These are phyloP conservation scores for Noctua comes DNA, from an alignment of 2,888 invertebrate species.

Conservation along the genomic window DNA sequence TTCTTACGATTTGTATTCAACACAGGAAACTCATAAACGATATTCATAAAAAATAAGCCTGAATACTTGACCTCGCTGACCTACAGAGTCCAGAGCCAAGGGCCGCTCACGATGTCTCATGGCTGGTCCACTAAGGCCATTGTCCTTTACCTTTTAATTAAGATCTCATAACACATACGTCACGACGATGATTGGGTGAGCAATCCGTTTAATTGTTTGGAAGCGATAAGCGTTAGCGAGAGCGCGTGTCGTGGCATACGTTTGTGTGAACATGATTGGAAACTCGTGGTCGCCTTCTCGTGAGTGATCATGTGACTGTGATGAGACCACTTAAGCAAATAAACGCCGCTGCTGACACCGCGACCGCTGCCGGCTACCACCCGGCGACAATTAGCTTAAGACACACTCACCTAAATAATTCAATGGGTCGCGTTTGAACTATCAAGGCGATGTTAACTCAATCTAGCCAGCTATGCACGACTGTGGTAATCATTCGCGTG, in stretches of 20 bases:
- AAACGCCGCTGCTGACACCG: constrained; percentile 74
- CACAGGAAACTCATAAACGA: constrained; percentile 59
- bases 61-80: constrained; percentile 53
- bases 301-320: constrained; percentile 88
- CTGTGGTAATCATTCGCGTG: constrained; percentile 21
- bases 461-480: constrained; percentile 20
- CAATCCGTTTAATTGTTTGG: constrained; percentile 77
- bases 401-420: constrained; percentile 69
- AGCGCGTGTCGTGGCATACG: constrained; percentile 73
- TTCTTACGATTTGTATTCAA: constrained; percentile 60
- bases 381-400: constrained; percentile 78
- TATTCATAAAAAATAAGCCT: constrained; percentile 58
- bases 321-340: constrained; percentile 90
- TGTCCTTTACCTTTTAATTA: constrained; percentile 80
- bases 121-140: constrained; percentile 69
- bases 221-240: constrained; percentile 76
- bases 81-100: constrained; percentile 36
- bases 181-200: constrained; percentile 76
- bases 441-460: constrained; percentile 43
- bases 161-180: constrained; percentile 75
- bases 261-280: constrained; percentile 78
- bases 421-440: constrained; percentile 44
- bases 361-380: constrained; percentile 72
- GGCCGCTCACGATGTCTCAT: constrained; percentile 49
- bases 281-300: constrained; percentile 86